phyloP scores from a whole-genome alignment of 2,113 vertebrate genomes.

The Neoarius graeffei region DNA sequence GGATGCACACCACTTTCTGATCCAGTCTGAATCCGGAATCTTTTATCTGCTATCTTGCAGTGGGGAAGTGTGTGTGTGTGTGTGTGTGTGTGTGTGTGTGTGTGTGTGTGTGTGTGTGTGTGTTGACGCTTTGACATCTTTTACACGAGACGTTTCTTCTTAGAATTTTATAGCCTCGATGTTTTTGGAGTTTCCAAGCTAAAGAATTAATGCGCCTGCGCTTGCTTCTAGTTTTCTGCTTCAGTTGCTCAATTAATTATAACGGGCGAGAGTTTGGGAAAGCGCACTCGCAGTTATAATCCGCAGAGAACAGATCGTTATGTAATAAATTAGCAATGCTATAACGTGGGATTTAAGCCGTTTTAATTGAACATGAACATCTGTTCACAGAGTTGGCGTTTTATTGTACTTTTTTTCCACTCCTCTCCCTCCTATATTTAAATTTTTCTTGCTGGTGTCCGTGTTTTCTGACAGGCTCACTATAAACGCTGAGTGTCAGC shows the following conservation, averaged over 20 bases:
- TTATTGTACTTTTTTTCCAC: background rate
- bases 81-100: too few relatives aligned
- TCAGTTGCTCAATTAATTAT: background rate
- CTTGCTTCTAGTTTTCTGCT: conserved; percentile 4
- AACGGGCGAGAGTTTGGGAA: background rate
- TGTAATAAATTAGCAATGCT: conserved; percentile 30
- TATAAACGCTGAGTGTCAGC: conserved; percentile 94
- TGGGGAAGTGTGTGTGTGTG: background rate
- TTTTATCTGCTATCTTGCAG: background rate
- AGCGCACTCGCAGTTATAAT: background rate
- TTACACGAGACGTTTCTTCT: background rate
- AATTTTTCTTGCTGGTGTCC: background rate
- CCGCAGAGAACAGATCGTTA: conserved; percentile 2
- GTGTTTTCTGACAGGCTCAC: conserved; percentile 78
- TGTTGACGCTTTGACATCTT: background rate
- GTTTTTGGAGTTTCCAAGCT: too few relatives aligned
- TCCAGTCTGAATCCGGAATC: background rate
- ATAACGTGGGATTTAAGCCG: background rate
- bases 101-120: background rate
- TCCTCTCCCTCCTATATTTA: background rate
- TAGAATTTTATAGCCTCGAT: background rate
- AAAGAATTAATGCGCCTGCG: background rate
- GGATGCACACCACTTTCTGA: background rate
- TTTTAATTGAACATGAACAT: background rate
- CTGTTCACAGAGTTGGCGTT: background rate